Evolutionary conservation across 2,888 invertebrate species (phyloP).

Genomic region (Kuschelorhynchus macadamiae): DNA sequence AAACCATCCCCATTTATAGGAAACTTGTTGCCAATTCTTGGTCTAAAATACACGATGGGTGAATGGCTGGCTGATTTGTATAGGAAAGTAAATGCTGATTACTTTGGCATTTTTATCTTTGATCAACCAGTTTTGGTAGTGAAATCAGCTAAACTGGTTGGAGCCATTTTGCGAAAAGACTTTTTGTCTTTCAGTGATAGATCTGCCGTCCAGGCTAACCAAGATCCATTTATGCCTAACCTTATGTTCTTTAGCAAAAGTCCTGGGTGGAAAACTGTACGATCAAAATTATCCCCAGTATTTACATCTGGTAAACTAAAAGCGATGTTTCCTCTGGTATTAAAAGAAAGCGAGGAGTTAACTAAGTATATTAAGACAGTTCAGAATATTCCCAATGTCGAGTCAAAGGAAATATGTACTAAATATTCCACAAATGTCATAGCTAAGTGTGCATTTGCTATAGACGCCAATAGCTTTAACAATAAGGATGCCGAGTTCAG

Average conservation of each 20-base stretch:
- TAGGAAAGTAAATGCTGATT: slow-evolving; percentile 57
- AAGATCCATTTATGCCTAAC: slow-evolving; percentile 67
- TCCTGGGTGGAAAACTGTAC: slow-evolving; percentile 71
- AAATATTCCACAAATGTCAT: slow-evolving; percentile 69
- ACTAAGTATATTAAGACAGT: slow-evolving; percentile 18
- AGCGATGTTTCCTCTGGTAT: slow-evolving; percentile 70
- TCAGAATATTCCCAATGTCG: slow-evolving; percentile 45
- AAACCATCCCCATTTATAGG: slow-evolving; percentile 57
- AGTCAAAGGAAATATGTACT: slow-evolving; percentile 62
- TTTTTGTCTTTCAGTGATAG: slow-evolving; percentile 70
- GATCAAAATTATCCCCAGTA: slow-evolving; percentile 71
- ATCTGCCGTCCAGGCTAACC: slow-evolving; percentile 66
- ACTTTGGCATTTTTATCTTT: slow-evolving; percentile 70
- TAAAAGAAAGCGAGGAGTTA: slow-evolving; percentile 56
- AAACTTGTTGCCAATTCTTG: slow-evolving; percentile 47
- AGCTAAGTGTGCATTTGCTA: slow-evolving; percentile 68
- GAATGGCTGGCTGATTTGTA: slow-evolving; percentile 30
- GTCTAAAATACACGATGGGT: slow-evolving; percentile 28
- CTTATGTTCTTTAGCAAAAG: slow-evolving; percentile 68
- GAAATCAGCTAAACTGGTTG: slow-evolving; percentile 69
- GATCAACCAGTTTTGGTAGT: slow-evolving; percentile 69
- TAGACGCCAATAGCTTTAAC: slow-evolving; percentile 65
- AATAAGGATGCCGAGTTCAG: slow-evolving; percentile 65
- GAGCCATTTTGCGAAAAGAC: slow-evolving; percentile 69
- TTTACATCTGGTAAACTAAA: slow-evolving; percentile 73